Base-by-base conservation (phyloP, 2,888 invertebrate species). In the Gasteruption jaculator region DNA sequence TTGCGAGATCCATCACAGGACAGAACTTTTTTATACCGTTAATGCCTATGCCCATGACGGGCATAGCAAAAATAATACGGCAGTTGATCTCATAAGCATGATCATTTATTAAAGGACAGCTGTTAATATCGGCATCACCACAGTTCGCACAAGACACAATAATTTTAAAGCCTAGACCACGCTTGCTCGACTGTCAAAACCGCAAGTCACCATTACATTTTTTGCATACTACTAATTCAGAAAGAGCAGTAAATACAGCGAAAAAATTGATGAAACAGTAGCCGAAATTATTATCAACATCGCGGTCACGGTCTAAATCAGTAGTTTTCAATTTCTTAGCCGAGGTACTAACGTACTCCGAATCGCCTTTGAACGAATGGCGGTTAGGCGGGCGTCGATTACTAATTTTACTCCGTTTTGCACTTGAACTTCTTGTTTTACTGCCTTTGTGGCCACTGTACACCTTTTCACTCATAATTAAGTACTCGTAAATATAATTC, bases 1-100 rank as follows among this genome's bases (percentile, higher is more conserved):
- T 39, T 19, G 36, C 30, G n/a, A 46, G 40, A 34, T 44, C 40
- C 46, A 46, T 46, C 14, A 43, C 15, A 14, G 36, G 39, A 21
- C 43, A 43, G 24, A 43, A 43, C 19, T 26, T 35, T 33, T 39
- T 38, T 12, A 45, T 40, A 16, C 45, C 45, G 15, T 36, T 31
- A 7, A 41, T 32, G 35, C 46, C 43, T 21, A 46, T 33, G 12
- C 46, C 46, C 21, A 46, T 18, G 16, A 46, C 16, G 8, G 40
- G 34, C 43, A 46, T 43, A 22, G 43, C 40, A n/a, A 43, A 25
- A 35, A 22, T 40, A 18, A 43, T 21, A 20, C 46, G 34, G 19
- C 14, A 18, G 20, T 43, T 46, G 14, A 46, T 36, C 27, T 43
- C 43, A 27, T 43, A 39, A 15, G 26, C 38, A 16, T 40, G 25